Percentiles rank a stretch among this genome's conserved stretches.
Conservation (phyloP, 1,140 invertebrate species). For the Samia ricini region DNA sequence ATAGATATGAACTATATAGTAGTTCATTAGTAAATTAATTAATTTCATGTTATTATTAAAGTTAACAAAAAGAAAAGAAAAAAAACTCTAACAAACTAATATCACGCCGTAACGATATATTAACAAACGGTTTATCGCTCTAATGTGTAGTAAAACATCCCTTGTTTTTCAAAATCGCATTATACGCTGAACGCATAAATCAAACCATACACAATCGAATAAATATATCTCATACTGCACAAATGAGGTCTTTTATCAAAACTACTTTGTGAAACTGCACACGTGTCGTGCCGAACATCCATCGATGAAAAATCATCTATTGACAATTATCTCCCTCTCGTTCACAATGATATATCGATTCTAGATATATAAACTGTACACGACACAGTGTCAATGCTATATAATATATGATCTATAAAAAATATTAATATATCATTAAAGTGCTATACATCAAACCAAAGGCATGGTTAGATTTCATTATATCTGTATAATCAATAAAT, state of each 20-base stretch:
- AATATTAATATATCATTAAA: slow-evolving; percentile 65
- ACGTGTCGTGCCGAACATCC: slow-evolving; percentile 51
- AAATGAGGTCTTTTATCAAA: slow-evolving; percentile 61
- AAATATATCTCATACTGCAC: slow-evolving; percentile 48
- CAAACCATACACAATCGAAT: slow-evolving; percentile 48
- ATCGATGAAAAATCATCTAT: slow-evolving; percentile 62
- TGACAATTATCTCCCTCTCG: slow-evolving; percentile 56
- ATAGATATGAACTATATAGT: no score
- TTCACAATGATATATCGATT: slow-evolving; percentile 56
- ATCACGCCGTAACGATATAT: slow-evolving; percentile 24
- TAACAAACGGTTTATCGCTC: slow-evolving; percentile 30
- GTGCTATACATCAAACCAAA: slow-evolving; percentile 47
- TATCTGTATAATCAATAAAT: slow-evolving; percentile 49
- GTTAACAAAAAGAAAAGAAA: no score
- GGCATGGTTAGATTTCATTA: slow-evolving; percentile 37
- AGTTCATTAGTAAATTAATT: no score
- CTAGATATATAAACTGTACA: slow-evolving; percentile 1
- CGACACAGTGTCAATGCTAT: slow-evolving; percentile 6
- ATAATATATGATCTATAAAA: slow-evolving; percentile 25
- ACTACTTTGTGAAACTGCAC: slow-evolving; percentile 49
- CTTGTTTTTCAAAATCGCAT: slow-evolving; percentile 22
- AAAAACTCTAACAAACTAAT: background rate
- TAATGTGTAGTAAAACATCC: slow-evolving; percentile 27
- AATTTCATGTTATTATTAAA: no score
- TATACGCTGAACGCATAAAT: slow-evolving; percentile 53